Base-by-base conservation (phyloP, 2,797 vertebrate species). In the Crocidura indochinensis region DNA sequence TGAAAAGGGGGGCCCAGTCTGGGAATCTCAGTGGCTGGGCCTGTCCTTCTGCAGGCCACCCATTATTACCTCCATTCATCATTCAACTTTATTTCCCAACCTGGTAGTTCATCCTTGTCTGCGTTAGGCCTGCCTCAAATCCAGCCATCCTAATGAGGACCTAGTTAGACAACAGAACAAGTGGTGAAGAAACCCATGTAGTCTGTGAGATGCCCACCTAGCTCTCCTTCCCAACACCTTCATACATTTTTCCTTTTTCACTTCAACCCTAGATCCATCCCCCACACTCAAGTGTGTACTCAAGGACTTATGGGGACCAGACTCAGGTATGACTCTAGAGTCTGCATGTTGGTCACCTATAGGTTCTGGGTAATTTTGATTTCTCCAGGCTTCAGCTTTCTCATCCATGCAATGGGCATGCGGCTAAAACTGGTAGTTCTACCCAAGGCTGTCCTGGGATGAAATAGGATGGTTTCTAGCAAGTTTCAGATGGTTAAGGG, bases 351-450 rank as follows among this genome's bases (percentile, higher is more conserved):
- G n/a, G 26, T 68, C 15, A 14, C 0, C 0, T 9, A 22, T 17
- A 7, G 46, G 12, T 67, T 31, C 8, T 4, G 20, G 38, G 10
- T 6, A 24, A 26, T 65, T 27, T 69, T 64, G 67, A 74, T 24
- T 68, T 51, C 31, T 60, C 53, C 53, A 15, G 17, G 14, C 56
- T 53, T 87, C 51, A 1, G 0, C 77, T 67, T 91, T 10, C 64
- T 87, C 38, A 2, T 51, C 91, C 84, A 27, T 82, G 73, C 82
- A 82, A 56, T 77, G 91, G 20, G 46, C 19, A 17, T 8, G 2
- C 20, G 3, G 51, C 31, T 19, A 24, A 10, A 4, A 68, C 19
- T 8, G 15, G 20, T 24, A 56, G 5, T 12, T 87, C 8, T 47
- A 24, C n/a, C 56, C 6, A 9, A 15, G 31, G 2, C 88, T 29